These are phyloP conservation scores for Drosophila villosipedis DNA, from an alignment of 2,888 invertebrate species.

Conservation along the genomic window DNA sequence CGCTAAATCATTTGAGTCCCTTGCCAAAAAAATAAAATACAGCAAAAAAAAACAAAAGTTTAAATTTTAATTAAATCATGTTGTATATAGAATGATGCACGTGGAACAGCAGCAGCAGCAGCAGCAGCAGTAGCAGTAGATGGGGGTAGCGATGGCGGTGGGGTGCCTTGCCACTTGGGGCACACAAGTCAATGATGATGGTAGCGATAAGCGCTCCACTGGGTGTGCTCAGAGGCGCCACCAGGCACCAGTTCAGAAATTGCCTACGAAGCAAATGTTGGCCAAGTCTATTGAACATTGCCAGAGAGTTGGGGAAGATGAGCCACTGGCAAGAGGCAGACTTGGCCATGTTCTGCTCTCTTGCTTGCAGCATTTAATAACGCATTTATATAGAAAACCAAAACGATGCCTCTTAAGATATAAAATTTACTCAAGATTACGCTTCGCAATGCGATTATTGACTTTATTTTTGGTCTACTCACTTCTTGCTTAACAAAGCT, in stretches of 20 bases:
- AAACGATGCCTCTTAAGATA: constrained; percentile 22
- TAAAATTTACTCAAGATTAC: constrained; percentile 38
- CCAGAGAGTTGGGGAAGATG: neutral
- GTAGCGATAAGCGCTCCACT: constrained; percentile 72
- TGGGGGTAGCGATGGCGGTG: neutral
- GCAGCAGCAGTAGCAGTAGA: constrained; percentile 7
- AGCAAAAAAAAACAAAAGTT: constrained; percentile 57
- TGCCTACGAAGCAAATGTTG: constrained; percentile 35
- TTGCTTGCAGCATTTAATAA: constrained; percentile 48
- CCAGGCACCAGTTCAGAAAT: constrained; percentile 48
- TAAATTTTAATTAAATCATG: constrained; percentile 81
- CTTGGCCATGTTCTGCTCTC: constrained; percentile 24
- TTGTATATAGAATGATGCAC: constrained; percentile 77
- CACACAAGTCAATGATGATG: constrained; percentile 69
- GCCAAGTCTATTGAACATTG: constrained; percentile 23
- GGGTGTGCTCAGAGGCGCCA: constrained; percentile 65
- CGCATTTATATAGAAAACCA: constrained; percentile 22
- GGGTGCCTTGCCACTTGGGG: constrained; percentile 51
- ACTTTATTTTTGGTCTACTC: neutral
- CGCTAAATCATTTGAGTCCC: constrained; percentile 53
- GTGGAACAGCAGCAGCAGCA: constrained; percentile 42
- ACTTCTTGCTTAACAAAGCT: neutral
- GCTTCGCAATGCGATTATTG: constrained; percentile 20
- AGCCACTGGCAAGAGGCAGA: neutral
- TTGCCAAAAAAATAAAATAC: constrained; percentile 26